Evolutionary conservation across 2,113 vertebrate genomes (phyloP), one percentile per base, ranked within the genome.

Genomic region (Callipepla californica): DNA sequence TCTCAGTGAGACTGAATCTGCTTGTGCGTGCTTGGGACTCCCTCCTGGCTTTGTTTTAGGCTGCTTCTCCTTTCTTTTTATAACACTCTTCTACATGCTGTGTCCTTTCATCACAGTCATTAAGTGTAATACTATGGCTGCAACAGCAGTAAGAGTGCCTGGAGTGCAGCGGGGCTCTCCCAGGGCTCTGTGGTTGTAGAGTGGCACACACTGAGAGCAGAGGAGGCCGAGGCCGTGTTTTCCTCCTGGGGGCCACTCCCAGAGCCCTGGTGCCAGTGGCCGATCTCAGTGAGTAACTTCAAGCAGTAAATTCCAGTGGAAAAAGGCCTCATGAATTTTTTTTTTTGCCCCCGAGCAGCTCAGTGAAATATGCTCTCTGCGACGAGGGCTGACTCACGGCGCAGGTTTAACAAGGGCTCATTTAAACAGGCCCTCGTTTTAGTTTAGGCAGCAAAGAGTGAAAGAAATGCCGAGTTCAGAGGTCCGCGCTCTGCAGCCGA

Each of bases 271-370:
- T 36, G 73, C 21, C 38, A 79, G 58, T 47, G 70, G 44, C 51
- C 53, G 40, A 40, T 92, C 81, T 85, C 40, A 42, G 6, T 38
- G 3, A 90, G 8, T 66, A 81, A 68, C 69, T 75, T 81, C 44
- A 82, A 91, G 72, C 20, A 85, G 67, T 58, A 85, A 85, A 87
- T 87, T 77, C 67, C 55, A 66, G 15, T 66, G 7, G 62, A 93
- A 87, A 89, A 70, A 59, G 8, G 23, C 25, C 80, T 82, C 2
- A 47, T 21, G 38, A 36, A 40, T 22, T 7, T 58, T 77, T 73
- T 3, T 40, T 77, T 73, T 3, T 40, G 11, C 19, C 34, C 25
- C 9, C 0, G 6, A 88, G 62, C 13, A 74, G 50, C 55, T 80
- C 61, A 47, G 51, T 77, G 28, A 83, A 92, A 85, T 70, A 80